A percentile compares a stretch with the other conserved stretches of the same genome.
phyloP scores from a whole-genome alignment of 2,888 invertebrate genomes.

The Pardosa pseudoannulata region DNA sequence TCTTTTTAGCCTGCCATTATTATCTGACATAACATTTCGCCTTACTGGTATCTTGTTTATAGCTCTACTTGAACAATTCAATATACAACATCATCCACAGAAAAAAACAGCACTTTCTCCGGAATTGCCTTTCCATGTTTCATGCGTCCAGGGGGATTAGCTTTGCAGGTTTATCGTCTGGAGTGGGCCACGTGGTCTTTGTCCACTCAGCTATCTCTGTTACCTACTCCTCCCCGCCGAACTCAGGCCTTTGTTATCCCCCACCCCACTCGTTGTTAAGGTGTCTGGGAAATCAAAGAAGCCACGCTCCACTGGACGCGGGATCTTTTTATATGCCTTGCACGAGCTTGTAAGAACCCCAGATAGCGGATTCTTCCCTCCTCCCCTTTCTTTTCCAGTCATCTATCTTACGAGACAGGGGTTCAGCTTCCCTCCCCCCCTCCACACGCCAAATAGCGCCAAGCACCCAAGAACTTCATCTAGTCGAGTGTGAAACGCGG shows the following conservation, averaged over 20 bases:
- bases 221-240: background rate
- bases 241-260: background rate
- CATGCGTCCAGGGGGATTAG: constrained; percentile 22
- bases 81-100: too few species aligned
- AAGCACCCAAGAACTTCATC: background rate
- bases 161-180: constrained; percentile 37
- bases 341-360: background rate
- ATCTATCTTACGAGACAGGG: background rate
- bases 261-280: background rate
- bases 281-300: background rate
- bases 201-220: constrained; percentile 28
- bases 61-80: too few species aligned
- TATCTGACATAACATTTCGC: too few species aligned
- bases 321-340: background rate
- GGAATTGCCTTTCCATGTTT: background rate
- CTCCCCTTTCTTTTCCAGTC: background rate
- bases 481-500: background rate
- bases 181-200: constrained; percentile 67
- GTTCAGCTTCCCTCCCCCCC: too few species aligned
- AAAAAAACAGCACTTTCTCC: background rate
- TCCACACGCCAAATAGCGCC: background rate
- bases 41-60: too few species aligned
- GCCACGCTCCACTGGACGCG: background rate
- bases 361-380: background rate
- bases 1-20: too few species aligned